Conservation (phyloP, 1,140 invertebrate genomes). For the Cotesia typhae region DNA sequence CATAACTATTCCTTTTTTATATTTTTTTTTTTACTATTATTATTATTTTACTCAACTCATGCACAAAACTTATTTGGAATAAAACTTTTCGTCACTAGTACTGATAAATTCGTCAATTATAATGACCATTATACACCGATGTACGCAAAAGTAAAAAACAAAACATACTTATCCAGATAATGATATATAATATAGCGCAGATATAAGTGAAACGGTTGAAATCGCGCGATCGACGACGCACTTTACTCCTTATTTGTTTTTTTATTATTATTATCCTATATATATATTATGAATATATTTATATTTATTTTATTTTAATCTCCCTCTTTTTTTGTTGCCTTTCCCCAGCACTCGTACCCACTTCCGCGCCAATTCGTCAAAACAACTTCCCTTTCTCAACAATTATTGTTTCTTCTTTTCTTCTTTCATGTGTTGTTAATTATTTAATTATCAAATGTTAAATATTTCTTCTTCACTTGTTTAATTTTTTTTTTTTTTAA, state of each 20-base stretch:
- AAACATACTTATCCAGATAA: background rate
- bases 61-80: too few species aligned
- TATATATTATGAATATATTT: background rate
- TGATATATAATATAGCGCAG: too few species aligned
- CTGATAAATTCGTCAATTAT: too few species aligned
- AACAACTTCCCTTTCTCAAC: constrained; percentile 13
- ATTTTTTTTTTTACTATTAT: background rate
- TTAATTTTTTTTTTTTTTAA: background rate
- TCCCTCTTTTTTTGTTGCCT: constrained; percentile 13
- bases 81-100: too few species aligned
- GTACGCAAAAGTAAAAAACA: background rate
- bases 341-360: constrained; percentile 9
- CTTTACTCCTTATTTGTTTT: constrained; percentile 32
- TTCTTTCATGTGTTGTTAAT: background rate
- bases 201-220: background rate
- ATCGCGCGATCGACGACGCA: constrained; percentile 31
- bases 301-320: constrained; percentile 8
- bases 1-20: constrained; percentile 7
- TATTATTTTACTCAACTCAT: background rate
- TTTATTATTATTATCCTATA: constrained; percentile 19
- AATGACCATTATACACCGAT: too few species aligned
- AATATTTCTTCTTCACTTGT: background rate
- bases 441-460: background rate
- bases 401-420: background rate
- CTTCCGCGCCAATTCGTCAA: constrained; percentile 28